Percentiles rank a stretch among this genome's conserved stretches.
phyloP scores from a whole-genome alignment of 2,888 invertebrate species.

The Dioctria rufipes region DNA sequence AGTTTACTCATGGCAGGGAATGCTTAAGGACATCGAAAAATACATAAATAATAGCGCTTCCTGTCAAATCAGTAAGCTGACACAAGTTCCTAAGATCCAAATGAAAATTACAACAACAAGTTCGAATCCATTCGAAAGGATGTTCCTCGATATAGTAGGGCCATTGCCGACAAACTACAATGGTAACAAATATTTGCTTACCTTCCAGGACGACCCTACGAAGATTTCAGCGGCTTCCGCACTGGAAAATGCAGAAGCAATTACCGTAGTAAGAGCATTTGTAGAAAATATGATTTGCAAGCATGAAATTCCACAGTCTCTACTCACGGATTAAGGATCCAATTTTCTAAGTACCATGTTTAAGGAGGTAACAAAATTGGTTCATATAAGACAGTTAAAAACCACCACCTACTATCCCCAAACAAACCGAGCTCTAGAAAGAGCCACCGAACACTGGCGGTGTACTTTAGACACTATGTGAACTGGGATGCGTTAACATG shows the following conservation, averaged over 20 bases:
- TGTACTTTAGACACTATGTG: conserved; percentile 63
- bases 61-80: no score
- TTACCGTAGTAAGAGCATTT: conserved; percentile 63
- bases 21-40: no score
- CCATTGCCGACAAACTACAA: no score
- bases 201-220: no score
- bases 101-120: no score
- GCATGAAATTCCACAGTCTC: conserved; percentile 35
- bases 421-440: conserved; percentile 61
- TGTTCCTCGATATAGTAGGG: no score
- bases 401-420: conserved; percentile 63
- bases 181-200: no score
- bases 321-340: conserved; percentile 68
- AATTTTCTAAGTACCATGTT: conserved; percentile 66
- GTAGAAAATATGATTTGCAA: conserved; percentile 54
- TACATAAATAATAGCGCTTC: no score
- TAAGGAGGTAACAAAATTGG: conserved; percentile 62
- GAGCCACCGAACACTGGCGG: conserved; percentile 63
- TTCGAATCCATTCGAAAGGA: no score
- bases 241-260: conserved; percentile 63
- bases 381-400: conserved; percentile 63
- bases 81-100: no score
- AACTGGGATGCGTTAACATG: not conserved
- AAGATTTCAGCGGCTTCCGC: no score
- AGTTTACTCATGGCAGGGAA: no score